These are phyloP conservation scores for Myrmecobius fasciatus DNA, from an alignment of 2,113 vertebrate genomes.

Conservation along the genomic window DNA sequence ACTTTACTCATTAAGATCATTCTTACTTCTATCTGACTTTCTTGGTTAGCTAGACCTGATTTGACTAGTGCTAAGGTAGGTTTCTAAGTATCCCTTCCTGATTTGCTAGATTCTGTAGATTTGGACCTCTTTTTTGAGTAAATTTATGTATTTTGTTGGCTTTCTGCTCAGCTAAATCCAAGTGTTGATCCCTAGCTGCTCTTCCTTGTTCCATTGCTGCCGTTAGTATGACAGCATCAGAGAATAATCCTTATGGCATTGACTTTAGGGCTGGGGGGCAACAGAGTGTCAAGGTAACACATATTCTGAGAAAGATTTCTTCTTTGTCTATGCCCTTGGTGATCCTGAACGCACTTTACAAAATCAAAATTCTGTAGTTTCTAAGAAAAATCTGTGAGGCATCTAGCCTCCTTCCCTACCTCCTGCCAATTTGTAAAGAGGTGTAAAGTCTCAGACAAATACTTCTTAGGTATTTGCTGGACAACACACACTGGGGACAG, in stretches of 20 bases:
- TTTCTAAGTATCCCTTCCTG: background rate
- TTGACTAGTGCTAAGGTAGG: background rate
- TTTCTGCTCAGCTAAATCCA: background rate
- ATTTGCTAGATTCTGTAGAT: background rate
- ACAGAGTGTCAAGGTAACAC: background rate
- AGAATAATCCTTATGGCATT: background rate
- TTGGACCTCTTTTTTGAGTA: background rate
- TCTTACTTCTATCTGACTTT: background rate
- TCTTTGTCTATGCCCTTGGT: background rate
- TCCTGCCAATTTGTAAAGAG: background rate
- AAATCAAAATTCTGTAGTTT: background rate
- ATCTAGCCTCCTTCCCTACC: background rate
- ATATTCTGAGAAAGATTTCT: background rate
- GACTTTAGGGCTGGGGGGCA: background rate
- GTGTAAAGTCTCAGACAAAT: background rate
- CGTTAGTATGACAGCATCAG: background rate
- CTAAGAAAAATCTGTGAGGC: background rate
- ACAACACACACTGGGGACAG: background rate
- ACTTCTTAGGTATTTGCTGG: background rate
- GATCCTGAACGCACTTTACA: background rate
- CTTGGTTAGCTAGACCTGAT: background rate
- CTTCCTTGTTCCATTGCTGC: background rate
- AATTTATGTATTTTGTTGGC: background rate
- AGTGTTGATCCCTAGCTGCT: background rate
- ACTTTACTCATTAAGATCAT: background rate